These are phyloP conservation scores for Heteromurus nitidus DNA, from an alignment of 2,888 invertebrate species.

Conservation along the genomic window DNA sequence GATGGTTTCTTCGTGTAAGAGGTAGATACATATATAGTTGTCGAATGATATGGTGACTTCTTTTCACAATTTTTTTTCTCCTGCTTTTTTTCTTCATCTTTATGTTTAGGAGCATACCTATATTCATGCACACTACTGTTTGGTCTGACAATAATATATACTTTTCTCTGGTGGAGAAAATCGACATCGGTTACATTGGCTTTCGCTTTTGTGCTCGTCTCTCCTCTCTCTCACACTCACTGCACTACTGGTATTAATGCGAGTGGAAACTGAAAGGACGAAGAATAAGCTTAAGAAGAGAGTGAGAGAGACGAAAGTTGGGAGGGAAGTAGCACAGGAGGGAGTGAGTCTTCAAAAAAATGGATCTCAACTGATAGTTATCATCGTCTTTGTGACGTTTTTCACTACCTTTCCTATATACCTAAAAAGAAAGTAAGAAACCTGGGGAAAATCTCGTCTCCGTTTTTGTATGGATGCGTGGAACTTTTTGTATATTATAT, in stretches of 20 bases:
- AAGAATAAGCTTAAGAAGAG: neutral
- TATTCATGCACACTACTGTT: neutral
- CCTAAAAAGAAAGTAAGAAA: no score
- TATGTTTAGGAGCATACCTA: neutral
- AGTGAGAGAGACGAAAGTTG: neutral
- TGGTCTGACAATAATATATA: slow-evolving; percentile 49
- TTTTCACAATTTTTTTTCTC: neutral
- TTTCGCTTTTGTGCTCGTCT: slow-evolving; percentile 24
- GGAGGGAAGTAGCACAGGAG: neutral
- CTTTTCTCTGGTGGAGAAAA: slow-evolving; percentile 38
- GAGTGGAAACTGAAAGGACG: neutral
- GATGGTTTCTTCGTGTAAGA: no score
- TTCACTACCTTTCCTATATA: no score
- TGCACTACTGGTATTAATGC: slow-evolving; percentile 16
- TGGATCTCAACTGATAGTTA: slow-evolving; percentile 1
- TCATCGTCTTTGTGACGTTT: slow-evolving; percentile 3
- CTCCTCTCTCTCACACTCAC: slow-evolving; percentile 20
- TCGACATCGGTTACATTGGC: slow-evolving; percentile 58
- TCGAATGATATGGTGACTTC: slow-evolving; percentile 2
- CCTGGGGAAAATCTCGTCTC: no score
- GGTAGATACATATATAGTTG: no score
- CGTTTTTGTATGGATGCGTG: no score
- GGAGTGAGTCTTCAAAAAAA: neutral
- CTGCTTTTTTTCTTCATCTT: slow-evolving; percentile 15
- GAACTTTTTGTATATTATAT: no score